phyloP scores from a whole-genome alignment of 2,888 invertebrate species.

The Drosophila falleni region DNA sequence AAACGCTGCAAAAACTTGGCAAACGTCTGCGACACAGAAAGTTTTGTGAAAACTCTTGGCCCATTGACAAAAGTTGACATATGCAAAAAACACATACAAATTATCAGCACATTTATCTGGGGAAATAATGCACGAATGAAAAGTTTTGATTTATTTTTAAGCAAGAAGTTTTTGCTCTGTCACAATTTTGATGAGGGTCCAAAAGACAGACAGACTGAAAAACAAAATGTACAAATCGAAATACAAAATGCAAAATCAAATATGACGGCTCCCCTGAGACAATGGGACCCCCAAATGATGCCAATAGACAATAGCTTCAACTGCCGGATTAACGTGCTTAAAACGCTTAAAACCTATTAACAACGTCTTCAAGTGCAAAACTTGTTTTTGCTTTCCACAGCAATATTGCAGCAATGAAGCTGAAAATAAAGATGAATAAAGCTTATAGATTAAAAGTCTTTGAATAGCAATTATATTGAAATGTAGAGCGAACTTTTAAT shows the following conservation, averaged over 20 bases:
- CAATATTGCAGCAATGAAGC: conserved; percentile 17
- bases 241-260: conserved; percentile 73
- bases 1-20: conserved; percentile 60
- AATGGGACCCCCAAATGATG: conserved; percentile 39
- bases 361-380: conserved; percentile 34
- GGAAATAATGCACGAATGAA: conserved; percentile 72
- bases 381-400: conserved; percentile 28
- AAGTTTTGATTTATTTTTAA: conserved; percentile 82
- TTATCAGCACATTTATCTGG: conserved; percentile 79
- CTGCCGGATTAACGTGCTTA: conserved; percentile 54
- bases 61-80: conserved; percentile 82
- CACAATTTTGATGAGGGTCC: conserved; percentile 77
- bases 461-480: background rate
- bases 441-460: background rate
- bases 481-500: background rate
- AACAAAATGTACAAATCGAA: conserved; percentile 50
- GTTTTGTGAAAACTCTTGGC: conserved; percentile 59
- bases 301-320: conserved; percentile 42
- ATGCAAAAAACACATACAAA: conserved; percentile 74
- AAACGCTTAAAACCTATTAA: conserved; percentile 64
- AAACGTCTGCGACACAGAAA: conserved; percentile 49
- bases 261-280: conserved; percentile 45
- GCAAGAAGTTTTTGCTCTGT: conserved; percentile 76
- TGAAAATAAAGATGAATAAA: conserved; percentile 4
- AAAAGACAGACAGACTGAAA: conserved; percentile 34